Evolutionary conservation across 2,797 vertebrate species (phyloP).

Genomic region (Streptopelia turtur): DNA sequence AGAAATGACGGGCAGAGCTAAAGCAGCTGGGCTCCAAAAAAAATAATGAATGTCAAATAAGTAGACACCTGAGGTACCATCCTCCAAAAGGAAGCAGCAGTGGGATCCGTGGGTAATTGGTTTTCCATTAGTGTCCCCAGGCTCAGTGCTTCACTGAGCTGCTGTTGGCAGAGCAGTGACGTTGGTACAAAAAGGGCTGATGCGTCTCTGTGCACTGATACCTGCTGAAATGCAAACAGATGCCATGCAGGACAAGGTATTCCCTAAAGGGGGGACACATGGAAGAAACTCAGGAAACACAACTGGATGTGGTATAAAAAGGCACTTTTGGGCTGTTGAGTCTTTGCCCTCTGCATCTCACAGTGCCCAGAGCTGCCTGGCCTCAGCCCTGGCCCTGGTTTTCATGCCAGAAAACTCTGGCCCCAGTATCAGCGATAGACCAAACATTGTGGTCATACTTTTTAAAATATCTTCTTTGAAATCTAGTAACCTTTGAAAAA

Average conservation of each 20-base stretch:
- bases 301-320: neutral
- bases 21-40: neutral
- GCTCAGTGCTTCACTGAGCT: neutral
- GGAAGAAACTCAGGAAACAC: neutral
- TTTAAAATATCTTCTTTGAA: neutral
- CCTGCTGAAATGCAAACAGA: neutral
- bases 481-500: neutral
- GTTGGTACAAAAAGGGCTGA: neutral
- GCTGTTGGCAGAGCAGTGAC: neutral
- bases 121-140: neutral
- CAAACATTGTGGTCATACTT: neutral
- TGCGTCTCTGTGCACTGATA: rapidly evolving
- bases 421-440: neutral
- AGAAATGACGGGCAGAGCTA: neutral
- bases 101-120: neutral
- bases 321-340: neutral
- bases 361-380: neutral
- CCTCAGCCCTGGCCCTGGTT: neutral
- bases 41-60: neutral
- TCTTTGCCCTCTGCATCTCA: neutral
- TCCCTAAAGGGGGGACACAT: neutral
- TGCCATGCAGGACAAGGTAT: neutral
- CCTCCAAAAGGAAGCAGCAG: neutral
- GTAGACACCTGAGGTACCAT: neutral
- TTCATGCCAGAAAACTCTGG: neutral